Base-by-base conservation (phyloP, 2,888 invertebrate species). In the Pinctada fucata region DNA sequence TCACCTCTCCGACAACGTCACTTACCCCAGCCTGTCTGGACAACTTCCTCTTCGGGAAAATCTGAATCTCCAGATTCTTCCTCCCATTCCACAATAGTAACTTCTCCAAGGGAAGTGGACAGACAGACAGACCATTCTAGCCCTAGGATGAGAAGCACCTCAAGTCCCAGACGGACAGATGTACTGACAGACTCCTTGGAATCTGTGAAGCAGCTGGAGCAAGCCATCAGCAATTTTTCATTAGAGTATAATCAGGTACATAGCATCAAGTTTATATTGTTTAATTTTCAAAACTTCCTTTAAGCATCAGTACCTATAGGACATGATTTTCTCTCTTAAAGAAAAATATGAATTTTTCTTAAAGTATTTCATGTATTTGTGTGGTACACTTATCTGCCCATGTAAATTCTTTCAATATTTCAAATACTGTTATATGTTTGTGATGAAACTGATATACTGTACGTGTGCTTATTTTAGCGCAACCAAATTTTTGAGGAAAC, bases 151-250 rank as follows among this genome's bases (percentile, higher is more conserved):
- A 31, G 31, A 31, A 31, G 31, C 31, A 66, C 45, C 51, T 58
- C 31, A 67, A 75, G 75, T 67, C 75, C 75, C 8, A 48, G 75
- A 31, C 66, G 31, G 47, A n/a, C 75, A 65, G 75, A 78, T 52
- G 52, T 70, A 52, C 51, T 78, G 4, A n/a, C 47, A 31, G 8
- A 65, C 13, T 75, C 74, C 65, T 64, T 75, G 75, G 78, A 74
- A 31, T 74, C 75, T 6, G 51, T 78, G 3, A 75, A 70, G 58
- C 74, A 78, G 31, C 71, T 78, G 2, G 64, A 50, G 52, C 63
- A 66, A 58, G 68, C 48, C 5, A 70, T 78, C 13, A 70, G 47
- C 31, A 75, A 70, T 45, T 74, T 75, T 50, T 65, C 75, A 52
- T 64, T 75, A 10, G 58, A 70, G 4, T 78, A 75, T 50, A 52